Percentiles rank a stretch among this genome's conserved stretches.
These are phyloP conservation scores for Caenorhabditis sp. DNA, from an alignment of 2,888 invertebrate genomes.

Conservation along the genomic window DNA sequence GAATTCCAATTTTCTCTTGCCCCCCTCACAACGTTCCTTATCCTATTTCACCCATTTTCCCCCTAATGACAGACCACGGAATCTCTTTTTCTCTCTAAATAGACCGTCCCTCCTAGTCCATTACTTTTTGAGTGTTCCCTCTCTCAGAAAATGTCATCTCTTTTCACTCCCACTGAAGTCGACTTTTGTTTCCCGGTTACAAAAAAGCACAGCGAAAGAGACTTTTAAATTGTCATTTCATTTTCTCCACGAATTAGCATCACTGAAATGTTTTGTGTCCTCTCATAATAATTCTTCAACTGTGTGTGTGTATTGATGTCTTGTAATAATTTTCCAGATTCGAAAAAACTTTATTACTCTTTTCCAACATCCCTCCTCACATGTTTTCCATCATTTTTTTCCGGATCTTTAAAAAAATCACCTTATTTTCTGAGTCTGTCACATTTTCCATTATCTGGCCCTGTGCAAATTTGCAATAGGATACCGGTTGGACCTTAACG, in stretches of 20 bases:
- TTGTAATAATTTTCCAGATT: slow-evolving; percentile 31
- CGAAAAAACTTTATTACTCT: slow-evolving; percentile 7
- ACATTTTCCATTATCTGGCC: slow-evolving; percentile 21
- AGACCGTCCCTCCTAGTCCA: slow-evolving; percentile 25
- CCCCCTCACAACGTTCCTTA: slow-evolving; percentile 40
- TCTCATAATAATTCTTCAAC: slow-evolving; percentile 39
- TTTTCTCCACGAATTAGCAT: slow-evolving; percentile 11
- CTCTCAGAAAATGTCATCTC: slow-evolving; percentile 8
- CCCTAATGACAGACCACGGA: not conserved
- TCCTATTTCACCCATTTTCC: slow-evolving; percentile 14
- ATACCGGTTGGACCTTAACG: slow-evolving; percentile 45
- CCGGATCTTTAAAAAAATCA: slow-evolving; percentile 25
- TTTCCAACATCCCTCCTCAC: not conserved
- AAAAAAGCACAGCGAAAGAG: too few species aligned
- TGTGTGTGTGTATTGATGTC: slow-evolving; percentile 29
- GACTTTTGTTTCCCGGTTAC: slow-evolving; percentile 48
- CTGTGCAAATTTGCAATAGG: slow-evolving; percentile 47
- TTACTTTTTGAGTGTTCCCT: slow-evolving; percentile 10
- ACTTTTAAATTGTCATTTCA: not conserved
- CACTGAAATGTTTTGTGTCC: too few species aligned
- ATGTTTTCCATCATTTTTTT: slow-evolving; percentile 24
- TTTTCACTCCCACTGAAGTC: slow-evolving; percentile 36
- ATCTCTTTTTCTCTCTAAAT: slow-evolving; percentile 9
- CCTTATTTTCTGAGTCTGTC: not conserved
- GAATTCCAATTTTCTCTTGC: slow-evolving; percentile 50